A percentile compares a stretch with the other conserved stretches of the same genome.
Conservation (phyloP, 2,113 vertebrate species). For the Struthio camelus region DNA sequence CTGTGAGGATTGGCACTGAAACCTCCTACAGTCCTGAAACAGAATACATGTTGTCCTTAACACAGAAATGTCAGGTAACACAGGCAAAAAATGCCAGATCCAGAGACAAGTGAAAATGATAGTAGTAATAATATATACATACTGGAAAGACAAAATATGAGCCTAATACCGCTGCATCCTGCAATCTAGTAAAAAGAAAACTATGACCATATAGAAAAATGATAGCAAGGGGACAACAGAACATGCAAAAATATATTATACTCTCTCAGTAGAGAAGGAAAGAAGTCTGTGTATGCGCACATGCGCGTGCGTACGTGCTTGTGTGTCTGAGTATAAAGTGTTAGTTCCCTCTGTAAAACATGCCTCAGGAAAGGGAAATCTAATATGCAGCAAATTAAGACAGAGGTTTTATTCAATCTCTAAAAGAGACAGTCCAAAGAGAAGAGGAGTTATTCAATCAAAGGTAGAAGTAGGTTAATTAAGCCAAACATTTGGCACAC, state of each 20-base stretch:
- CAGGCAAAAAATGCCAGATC: not conserved
- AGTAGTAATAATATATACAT: not conserved
- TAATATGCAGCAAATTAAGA: not conserved
- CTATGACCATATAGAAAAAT: not conserved
- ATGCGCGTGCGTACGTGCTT: no score
- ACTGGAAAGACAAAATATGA: not conserved
- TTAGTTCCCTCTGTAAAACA: not conserved
- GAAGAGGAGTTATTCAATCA: not conserved
- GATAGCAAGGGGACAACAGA: not conserved
- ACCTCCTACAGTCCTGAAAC: not conserved
- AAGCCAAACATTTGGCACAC: not conserved
- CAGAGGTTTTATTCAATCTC: not conserved
- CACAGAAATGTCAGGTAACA: not conserved
- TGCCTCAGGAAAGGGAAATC: not conserved
- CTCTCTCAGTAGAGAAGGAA: not conserved
- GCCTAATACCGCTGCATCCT: not conserved
- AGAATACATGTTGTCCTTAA: not conserved
- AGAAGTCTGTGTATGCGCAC: rapidly evolving
- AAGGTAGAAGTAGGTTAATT: conserved; percentile 23
- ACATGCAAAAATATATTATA: not conserved
- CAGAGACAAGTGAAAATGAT: not conserved
- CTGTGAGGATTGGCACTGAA: not conserved
- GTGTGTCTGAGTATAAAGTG: rapidly evolving
- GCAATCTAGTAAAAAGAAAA: not conserved
- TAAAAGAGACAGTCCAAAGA: not conserved